Conservation (phyloP, 2,888 invertebrate genomes). For the Trissolcus brochymenae region DNA sequence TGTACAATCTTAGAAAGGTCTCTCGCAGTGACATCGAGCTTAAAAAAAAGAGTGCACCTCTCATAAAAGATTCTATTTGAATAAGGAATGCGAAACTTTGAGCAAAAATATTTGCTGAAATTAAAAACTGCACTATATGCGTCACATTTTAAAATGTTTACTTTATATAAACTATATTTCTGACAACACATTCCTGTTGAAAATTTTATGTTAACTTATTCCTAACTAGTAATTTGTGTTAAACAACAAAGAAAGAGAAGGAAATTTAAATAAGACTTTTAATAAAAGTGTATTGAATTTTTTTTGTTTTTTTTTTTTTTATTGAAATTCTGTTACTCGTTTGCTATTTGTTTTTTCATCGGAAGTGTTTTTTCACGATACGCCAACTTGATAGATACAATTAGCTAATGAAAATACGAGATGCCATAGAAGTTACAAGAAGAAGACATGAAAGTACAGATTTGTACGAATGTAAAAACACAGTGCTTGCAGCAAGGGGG, state of each 20-base stretch:
- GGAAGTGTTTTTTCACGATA: not conserved
- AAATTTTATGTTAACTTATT: too few species aligned
- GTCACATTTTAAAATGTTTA: not conserved
- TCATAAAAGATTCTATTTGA: slow-evolving; percentile 2
- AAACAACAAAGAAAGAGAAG: too few species aligned
- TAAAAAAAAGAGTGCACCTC: not conserved
- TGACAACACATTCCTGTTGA: too few species aligned
- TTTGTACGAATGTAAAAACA: not conserved
- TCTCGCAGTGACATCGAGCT: not conserved
- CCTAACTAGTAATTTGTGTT: too few species aligned
- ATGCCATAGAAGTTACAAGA: slow-evolving; percentile 1
- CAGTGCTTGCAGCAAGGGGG: not conserved
- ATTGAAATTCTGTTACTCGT: too few species aligned
- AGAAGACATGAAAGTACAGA: slow-evolving; percentile 5
- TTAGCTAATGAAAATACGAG: slow-evolving; percentile 4
- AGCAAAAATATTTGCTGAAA: not conserved
- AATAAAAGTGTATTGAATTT: too few species aligned
- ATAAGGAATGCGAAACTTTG: not conserved
- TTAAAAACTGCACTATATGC: not conserved
- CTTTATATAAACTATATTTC: too few species aligned
- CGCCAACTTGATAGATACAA: not conserved
- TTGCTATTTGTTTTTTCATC: too few species aligned
- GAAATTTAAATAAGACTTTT: too few species aligned
- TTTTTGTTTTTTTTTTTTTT: too few species aligned
- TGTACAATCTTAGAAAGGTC: not conserved